Percentiles rank a stretch among this genome's conserved stretches.
These are phyloP conservation scores for Leucoraja erinaceus DNA, from an alignment of 2,113 vertebrate genomes.

Conservation along the genomic window DNA sequence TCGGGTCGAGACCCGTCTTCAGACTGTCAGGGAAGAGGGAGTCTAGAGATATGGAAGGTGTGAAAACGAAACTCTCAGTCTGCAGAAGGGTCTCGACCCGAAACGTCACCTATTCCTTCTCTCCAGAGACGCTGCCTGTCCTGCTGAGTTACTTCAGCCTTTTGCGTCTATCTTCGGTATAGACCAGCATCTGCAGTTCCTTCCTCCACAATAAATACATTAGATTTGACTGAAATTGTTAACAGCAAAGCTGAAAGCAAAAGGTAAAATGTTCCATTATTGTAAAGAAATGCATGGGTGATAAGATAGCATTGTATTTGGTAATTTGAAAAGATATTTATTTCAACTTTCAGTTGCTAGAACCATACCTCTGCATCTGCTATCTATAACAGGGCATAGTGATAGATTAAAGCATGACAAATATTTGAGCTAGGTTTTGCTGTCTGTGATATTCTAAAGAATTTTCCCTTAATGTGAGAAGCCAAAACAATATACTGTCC, in stretches of 20 bases:
- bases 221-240: background rate
- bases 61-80: too few relatives aligned
- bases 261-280: background rate
- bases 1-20: too few relatives aligned
- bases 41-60: too few relatives aligned
- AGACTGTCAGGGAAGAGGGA: too few relatives aligned
- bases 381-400: background rate
- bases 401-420: background rate
- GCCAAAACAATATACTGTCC: background rate
- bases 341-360: background rate
- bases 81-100: too few relatives aligned
- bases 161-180: too few relatives aligned
- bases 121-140: too few relatives aligned
- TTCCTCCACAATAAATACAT: too few relatives aligned
- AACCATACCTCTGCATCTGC: background rate
- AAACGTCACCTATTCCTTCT: too few relatives aligned
- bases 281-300: background rate
- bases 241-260: background rate
- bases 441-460: background rate
- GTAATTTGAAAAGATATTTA: background rate
- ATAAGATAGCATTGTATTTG: background rate
- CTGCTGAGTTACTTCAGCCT: too few relatives aligned
- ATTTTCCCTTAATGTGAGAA: background rate
- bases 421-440: background rate
- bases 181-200: background rate